Evolutionary conservation across 64 coral and sea anemone species (phyloP), one percentile per base, ranked within the genome.

Genomic region (Porites lutea): DNA sequence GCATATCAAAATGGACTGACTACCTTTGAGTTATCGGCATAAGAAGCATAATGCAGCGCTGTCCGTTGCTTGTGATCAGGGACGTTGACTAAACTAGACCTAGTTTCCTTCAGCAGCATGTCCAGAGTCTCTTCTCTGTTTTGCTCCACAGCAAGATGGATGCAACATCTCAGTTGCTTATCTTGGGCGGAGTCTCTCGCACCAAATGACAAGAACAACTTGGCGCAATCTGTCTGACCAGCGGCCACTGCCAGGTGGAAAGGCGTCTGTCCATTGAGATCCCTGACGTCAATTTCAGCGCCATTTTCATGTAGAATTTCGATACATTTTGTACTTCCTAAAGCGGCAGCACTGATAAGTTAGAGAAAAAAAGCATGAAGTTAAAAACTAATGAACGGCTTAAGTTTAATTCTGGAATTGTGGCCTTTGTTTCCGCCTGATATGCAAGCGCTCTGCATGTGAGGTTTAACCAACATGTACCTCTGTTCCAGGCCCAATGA

Each of bases 111-210:
- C 58, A 94, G 27, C 23, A 97, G 45, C 91, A 94, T 86, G 3
- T 23, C 67, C 7, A 97, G 27, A 4, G 90, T 82, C 8, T 94
- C 87, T 48, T 86, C 88, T 46, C 93, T 88, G 63, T 87, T 75
- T 20, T 97, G 85, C 59, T 91, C 88, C 22, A 97, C 92, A 5
- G 95, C 95, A 59, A 97, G 82, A 69, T 97, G 95, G 43, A 97
- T 57, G 48, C 95, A 97, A 49, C 79, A 90, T 11, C 86, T 72
- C 7, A 86, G 77, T 12, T 48, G 67, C 13, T 82, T 65, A 54
- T 93, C 92, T 21, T 82, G 79, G 3, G 88, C 88, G 21, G 18
- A 75, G 16, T 94, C 65, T 18, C 93, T 92, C 8, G 88, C 95
- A 4, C 95, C 95, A 76, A 66, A 70, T 49, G 89, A 68, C 11